Base-by-base conservation (phyloP, 2,113 vertebrate species). In the Osmerus mordax region DNA sequence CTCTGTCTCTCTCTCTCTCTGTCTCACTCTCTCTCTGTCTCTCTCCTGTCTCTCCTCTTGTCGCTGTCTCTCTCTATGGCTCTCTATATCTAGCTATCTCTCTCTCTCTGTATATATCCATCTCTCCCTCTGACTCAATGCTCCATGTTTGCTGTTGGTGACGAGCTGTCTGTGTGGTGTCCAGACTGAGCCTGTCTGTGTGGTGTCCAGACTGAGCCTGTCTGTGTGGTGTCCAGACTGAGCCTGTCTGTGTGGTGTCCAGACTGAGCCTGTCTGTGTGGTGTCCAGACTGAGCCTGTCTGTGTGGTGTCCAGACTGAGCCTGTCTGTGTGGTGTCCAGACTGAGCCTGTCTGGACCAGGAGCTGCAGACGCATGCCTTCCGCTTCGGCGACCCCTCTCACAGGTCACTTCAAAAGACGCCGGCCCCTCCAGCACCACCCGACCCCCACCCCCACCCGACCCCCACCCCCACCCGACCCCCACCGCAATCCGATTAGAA, bases 371-470 rank as follows among this genome's bases (percentile, higher is more conserved):
- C 14, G 2, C 19, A 55, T 58, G 18, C 36, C 58, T 65, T 52
- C 36, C 52, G 51, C 65, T 65, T 56, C 9, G n/a, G 63, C 41
- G 4, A 41, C 55, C 41, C 23, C 68, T 60, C 63, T 68, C 51
- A 70, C 68, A 67, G 69, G 72, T 76, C 25, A 76, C 80, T 80
- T 80, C 73, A 86, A 85, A 84, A 65, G 69, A 4, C 58, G 9
- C 18, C 68, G 15, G 74, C 68, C 52, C 51, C 53, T 28, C 61
- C 67, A 53, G 70, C 52, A 3, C n/a, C n/a, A 2, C 51, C 56
- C 14, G 15, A 5, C 41, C 21, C 21, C 21, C n/a, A 47, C 63
- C 36, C 70, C 29, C 21, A 21, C 21, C 21, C 21, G 21, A 47
- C 63, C 36, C 70, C 29, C 11, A 19, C 64, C 69, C n/a, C n/a